phyloP scores from a whole-genome alignment of 2,888 invertebrate genomes.

The Orchesella flavescens region DNA sequence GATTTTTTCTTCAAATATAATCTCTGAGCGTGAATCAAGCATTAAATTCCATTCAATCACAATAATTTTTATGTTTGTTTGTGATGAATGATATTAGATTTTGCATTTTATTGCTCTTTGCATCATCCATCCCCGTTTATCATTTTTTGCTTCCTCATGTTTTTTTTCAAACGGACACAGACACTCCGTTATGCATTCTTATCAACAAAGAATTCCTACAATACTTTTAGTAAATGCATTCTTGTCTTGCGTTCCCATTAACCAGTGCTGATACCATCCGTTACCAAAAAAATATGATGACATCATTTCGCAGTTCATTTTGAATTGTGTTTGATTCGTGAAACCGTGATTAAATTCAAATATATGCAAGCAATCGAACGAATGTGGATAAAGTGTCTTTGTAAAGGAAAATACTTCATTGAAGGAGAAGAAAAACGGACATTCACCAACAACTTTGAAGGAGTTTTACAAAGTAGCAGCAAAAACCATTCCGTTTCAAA shows the following conservation, averaged over 20 bases:
- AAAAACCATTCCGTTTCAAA: not conserved
- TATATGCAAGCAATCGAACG: constrained; percentile 13
- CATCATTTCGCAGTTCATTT: constrained; percentile 33
- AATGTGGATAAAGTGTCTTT: constrained; percentile 23
- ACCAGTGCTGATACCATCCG: not conserved
- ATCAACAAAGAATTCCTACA: constrained; percentile 6
- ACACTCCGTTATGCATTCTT: constrained; percentile 36
- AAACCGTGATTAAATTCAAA: constrained; percentile 34
- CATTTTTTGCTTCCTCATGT: constrained; percentile 16
- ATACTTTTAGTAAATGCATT: not conserved
- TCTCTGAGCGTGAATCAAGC: constrained; percentile 41
- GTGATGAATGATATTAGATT: constrained; percentile 27
- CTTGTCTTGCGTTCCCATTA: constrained; percentile 3
- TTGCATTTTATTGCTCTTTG: constrained; percentile 29
- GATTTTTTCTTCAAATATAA: not conserved
- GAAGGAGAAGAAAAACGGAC: constrained; percentile 20
- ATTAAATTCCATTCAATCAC: constrained; percentile 26
- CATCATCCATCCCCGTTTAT: constrained; percentile 20
- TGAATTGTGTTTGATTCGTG: constrained; percentile 36
- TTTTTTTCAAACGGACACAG: not conserved
- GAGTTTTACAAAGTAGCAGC: not conserved
- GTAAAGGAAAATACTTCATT: constrained; percentile 16
- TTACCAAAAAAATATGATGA: constrained; percentile 27
- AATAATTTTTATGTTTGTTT: constrained; percentile 17
- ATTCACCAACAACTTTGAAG: too few species aligned